phyloP scores from a whole-genome alignment of 2,888 invertebrate species.

The Amphipyra tragopoginis region DNA sequence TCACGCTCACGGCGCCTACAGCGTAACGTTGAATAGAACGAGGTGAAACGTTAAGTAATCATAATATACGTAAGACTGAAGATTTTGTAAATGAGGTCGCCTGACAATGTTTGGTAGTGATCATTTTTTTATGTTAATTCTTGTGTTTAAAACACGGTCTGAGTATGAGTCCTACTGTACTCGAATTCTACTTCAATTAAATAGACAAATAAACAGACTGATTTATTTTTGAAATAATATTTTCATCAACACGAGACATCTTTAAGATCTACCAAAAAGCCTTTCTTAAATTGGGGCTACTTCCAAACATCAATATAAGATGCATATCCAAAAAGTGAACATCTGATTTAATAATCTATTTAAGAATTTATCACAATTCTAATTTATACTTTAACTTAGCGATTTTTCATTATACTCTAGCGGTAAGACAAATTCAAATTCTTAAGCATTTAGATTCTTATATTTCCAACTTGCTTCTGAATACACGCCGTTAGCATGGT shows the following conservation, averaged over 20 bases:
- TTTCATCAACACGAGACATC: constrained; percentile 24
- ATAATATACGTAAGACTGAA: too few species aligned
- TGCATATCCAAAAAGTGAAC: constrained; percentile 40
- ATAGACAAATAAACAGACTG: constrained; percentile 13
- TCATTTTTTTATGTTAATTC: background rate
- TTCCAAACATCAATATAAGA: constrained; percentile 44
- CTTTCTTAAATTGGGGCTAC: constrained; percentile 49
- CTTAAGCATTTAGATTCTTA: constrained; percentile 45
- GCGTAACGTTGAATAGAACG: too few species aligned
- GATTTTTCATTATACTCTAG: constrained; percentile 24
- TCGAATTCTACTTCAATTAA: constrained; percentile 2
- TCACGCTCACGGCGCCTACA: too few species aligned
- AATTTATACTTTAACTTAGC: constrained; percentile 42
- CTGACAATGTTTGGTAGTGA: background rate
- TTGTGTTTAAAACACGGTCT: constrained; percentile 24
- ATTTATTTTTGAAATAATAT: constrained; percentile 6
- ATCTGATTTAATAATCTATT: constrained; percentile 48
- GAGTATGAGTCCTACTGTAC: background rate
- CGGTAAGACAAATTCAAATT: constrained; percentile 40
- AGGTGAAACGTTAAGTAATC: too few species aligned
- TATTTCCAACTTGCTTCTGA: constrained; percentile 43
- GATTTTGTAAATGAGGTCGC: too few species aligned
- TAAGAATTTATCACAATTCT: constrained; percentile 59
- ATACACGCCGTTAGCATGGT: constrained; percentile 34
- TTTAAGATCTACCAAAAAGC: constrained; percentile 39